Percentiles rank a stretch among this genome's conserved stretches.
phyloP scores from a whole-genome alignment of 2,797 vertebrate genomes.

The Spea hammondii region DNA sequence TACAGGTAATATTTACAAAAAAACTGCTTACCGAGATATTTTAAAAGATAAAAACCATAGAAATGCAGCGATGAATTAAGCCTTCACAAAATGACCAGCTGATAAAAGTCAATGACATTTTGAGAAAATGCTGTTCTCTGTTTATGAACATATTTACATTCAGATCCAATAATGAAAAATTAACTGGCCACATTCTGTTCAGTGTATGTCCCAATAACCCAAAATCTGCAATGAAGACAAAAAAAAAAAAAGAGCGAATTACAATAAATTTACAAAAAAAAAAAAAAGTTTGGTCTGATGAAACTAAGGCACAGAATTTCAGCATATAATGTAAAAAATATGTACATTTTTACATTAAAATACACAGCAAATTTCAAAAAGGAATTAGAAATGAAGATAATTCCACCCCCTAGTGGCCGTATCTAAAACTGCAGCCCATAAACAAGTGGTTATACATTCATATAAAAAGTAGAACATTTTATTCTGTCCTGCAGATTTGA shows the following conservation, averaged over 20 bases:
- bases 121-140: conserved; percentile 60
- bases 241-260: conserved; percentile 12
- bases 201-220: background rate
- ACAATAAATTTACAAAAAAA: background rate
- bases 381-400: too few relatives aligned
- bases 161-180: conserved; percentile 54
- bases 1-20: conserved; percentile 70
- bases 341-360: too few relatives aligned
- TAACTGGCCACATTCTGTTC: background rate
- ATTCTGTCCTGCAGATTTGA: too few relatives aligned
- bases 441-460: too few relatives aligned
- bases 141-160: conserved; percentile 57
- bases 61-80: conserved; percentile 71
- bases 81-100: conserved; percentile 64
- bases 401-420: too few relatives aligned
- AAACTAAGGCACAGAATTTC: too few relatives aligned
- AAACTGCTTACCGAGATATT: conserved; percentile 69
- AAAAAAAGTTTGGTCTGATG: too few relatives aligned
- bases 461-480: too few relatives aligned
- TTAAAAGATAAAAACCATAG: conserved; percentile 76
- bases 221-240: conserved; percentile 1
- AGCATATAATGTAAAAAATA: too few relatives aligned
- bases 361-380: too few relatives aligned
- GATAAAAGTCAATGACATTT: conserved; percentile 68
- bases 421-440: too few relatives aligned